Base-by-base conservation (phyloP, 2,797 vertebrate species). In the Chaunax sp. region DNA sequence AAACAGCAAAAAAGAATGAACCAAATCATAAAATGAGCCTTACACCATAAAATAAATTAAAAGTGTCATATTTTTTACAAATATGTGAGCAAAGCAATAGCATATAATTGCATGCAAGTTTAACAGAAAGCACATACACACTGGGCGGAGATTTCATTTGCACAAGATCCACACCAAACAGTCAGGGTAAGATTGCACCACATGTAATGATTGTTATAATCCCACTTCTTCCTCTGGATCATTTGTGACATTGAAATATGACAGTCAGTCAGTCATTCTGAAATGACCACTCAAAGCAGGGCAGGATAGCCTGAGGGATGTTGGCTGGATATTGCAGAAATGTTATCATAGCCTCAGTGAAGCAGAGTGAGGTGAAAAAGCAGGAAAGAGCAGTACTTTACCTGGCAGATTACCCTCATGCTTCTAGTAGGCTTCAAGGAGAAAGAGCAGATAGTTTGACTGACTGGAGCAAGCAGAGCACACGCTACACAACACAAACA, bases 321-420 rank as follows among this genome's bases (percentile, higher is more conserved):
- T 83, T 87, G 88, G 89, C 81, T 74, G 88, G 86, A 90, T 41
- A 45, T 91, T 93, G 90, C 81, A 79, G 83, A 88, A 90, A 91
- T 91, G 91, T 85, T 82, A 86, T 91, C 84, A 16, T 69, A 89
- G 88, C 88, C 90, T 87, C 86, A 91, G 85, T 89, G 85, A 90
- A 90, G 86, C 89, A 89, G 77, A 72, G 70, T 89, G 90, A 87
- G 87, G 89, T 90, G 81, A 90, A 86, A 89, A 88, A 75, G 87
- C 88, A 93, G 90, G 94, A 94, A 95, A 94, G 83, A 94, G 93
- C 92, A 92, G 87, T 95, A 94, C 92, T 95, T 93, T 99, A 99
- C 98, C 98, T 99, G 97, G 95, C 98, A 99, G 92, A 99, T 97
- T 94, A 99, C 98, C 95, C 96, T 97, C 98, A 99, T 99, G 95